Conservation (phyloP, 2,113 vertebrate genomes). For the Phainopepla nitens region DNA sequence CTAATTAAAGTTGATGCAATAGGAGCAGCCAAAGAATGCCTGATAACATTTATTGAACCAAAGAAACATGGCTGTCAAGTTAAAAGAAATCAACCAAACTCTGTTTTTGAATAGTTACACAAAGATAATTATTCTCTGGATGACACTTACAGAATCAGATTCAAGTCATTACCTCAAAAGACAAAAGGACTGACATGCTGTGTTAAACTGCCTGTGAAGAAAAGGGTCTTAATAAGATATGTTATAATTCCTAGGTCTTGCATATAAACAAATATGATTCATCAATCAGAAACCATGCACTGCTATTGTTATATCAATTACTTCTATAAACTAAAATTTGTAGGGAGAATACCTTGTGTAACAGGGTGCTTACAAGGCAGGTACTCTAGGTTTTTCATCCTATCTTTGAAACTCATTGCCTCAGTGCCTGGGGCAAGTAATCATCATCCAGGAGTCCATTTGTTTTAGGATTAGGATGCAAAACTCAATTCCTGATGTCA, state of each 20-base stretch:
- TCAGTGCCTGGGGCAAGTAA: background rate
- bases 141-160: constrained; percentile 69
- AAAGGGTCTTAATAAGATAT: constrained; percentile 36
- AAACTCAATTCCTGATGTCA: constrained; percentile 1
- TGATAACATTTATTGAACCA: constrained; percentile 77
- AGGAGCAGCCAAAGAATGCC: constrained; percentile 73
- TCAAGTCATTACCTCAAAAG: constrained; percentile 71
- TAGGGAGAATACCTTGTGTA: constrained; percentile 18
- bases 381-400: background rate
- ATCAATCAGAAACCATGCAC: constrained; percentile 31
- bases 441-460: constrained; percentile 1
- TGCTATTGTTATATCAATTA: constrained; percentile 7
- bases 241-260: constrained; percentile 27
- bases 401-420: background rate
- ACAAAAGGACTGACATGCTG: constrained; percentile 55
- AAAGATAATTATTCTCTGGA: constrained; percentile 65
- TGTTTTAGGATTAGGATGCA: constrained; percentile 25
- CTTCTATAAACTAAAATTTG: background rate
- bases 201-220: constrained; percentile 51
- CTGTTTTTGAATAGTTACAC: constrained; percentile 60
- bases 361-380: background rate
- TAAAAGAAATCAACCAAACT: constrained; percentile 69
- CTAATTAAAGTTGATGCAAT: constrained; percentile 80
- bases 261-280: constrained; percentile 38
- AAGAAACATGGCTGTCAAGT: constrained; percentile 73